These are phyloP conservation scores for Temnopleurus reevesii DNA, from an alignment of 53 echinoderm and acorn worm genomes.

Conservation along the genomic window DNA sequence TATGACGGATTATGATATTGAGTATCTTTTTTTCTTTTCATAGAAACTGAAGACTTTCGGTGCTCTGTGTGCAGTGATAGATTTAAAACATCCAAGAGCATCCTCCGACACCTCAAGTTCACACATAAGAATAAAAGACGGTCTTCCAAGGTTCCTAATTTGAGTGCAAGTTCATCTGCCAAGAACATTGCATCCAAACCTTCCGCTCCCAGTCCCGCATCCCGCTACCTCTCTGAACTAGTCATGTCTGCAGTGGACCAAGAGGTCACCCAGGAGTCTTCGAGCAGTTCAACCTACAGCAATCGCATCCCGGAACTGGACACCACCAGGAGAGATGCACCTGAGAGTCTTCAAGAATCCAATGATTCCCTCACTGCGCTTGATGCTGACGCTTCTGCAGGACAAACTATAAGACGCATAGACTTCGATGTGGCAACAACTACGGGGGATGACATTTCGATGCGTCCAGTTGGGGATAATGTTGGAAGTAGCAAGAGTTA, in stretches of 20 bases:
- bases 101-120: conserved; percentile 20
- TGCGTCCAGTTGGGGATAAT: not conserved
- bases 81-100: conserved; percentile 14
- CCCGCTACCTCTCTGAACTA: not conserved
- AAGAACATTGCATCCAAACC: not conserved
- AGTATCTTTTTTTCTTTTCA: not conserved
- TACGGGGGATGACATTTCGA: not conserved
- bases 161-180: not conserved
- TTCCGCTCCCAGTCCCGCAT: not conserved
- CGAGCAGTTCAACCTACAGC: not conserved
- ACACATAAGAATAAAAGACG: not conserved
- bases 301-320: not conserved
- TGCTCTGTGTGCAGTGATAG: not conserved
- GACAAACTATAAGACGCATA: not conserved
- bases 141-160: not conserved
- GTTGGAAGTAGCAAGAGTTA: not conserved
- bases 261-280: not conserved
- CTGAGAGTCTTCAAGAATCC: too few relatives aligned
- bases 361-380: not conserved
- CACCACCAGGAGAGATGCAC: not conserved
- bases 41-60: conserved; percentile 33
- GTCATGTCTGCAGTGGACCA: not conserved
- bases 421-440: not conserved
- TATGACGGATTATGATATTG: not conserved
- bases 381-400: not conserved